Conservation (phyloP, 2,888 invertebrate species). For the Pyrocoelia pectoralis region DNA sequence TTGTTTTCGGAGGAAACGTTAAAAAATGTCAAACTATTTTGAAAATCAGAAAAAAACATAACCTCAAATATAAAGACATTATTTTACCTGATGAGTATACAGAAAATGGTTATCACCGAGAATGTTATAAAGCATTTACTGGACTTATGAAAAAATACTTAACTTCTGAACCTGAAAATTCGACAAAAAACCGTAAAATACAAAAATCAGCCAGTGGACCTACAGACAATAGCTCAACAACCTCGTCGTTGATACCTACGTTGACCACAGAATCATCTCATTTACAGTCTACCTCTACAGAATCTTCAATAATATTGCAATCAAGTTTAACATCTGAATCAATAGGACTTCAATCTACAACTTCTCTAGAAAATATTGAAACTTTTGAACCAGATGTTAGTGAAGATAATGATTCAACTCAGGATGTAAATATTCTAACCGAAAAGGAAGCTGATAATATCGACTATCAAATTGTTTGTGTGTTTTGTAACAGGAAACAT, state of each 20-base stretch:
- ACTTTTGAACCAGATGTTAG: background rate
- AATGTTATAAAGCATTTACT: background rate
- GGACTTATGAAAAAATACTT: conserved; percentile 5
- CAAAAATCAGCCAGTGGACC: background rate
- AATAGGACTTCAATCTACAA: conserved; percentile 7
- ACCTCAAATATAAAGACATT: conserved; percentile 7
- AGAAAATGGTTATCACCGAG: background rate
- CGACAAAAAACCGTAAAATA: background rate
- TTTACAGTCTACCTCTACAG: background rate
- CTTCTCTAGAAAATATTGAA: background rate
- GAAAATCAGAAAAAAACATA: conserved; percentile 10
- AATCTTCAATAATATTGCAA: background rate
- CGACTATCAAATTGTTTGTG: background rate
- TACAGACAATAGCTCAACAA: background rate
- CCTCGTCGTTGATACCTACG: conserved; percentile 8
- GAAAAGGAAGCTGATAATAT: conserved; percentile 1
- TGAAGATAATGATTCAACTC: conserved; percentile 7
- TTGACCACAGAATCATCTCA: conserved; percentile 3
- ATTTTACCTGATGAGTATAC: background rate
- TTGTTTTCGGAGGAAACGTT: background rate
- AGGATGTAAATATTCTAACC: background rate
- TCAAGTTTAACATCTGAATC: background rate
- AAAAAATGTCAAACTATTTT: conserved; percentile 3
- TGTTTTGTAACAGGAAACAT: background rate
- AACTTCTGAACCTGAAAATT: background rate